Conservation (phyloP, 2,888 invertebrate genomes). For the Hemicrepidius hirtus region DNA sequence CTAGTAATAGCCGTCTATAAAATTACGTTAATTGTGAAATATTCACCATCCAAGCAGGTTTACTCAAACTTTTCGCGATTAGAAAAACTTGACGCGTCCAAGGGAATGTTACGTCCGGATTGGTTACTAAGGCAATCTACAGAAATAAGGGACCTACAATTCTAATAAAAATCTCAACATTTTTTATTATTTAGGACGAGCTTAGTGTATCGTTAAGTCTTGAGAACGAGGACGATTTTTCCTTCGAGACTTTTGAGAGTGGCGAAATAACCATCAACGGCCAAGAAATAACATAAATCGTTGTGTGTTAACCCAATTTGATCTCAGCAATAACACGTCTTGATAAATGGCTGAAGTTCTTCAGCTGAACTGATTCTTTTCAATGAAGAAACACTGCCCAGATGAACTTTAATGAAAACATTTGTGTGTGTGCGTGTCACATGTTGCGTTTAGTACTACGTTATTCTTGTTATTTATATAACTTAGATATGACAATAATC, state of each 20-base stretch:
- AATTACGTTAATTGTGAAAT: no score
- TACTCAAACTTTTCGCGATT: no score
- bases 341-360: conserved; percentile 15
- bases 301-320: conserved; percentile 43
- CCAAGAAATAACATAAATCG: conserved; percentile 35
- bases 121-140: no score
- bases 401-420: conserved; percentile 42
- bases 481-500: conserved; percentile 69
- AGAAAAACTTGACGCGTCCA: no score
- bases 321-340: conserved; percentile 57
- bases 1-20: no score
- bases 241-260: conserved; percentile 58
- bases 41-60: no score
- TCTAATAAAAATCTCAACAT: no score
- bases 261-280: conserved; percentile 51
- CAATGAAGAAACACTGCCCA: conserved; percentile 48
- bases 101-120: no score
- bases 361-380: conserved; percentile 30
- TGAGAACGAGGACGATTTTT: conserved; percentile 60
- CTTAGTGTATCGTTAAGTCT: conserved; percentile 67
- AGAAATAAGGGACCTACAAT: no score
- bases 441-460: conserved; percentile 48
- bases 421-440: conserved; percentile 49
- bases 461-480: conserved; percentile 62
- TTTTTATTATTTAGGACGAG: conserved; percentile 67